These are phyloP conservation scores for Dendrolimus kikuchii DNA, from an alignment of 1,140 invertebrate genomes.

Conservation along the genomic window DNA sequence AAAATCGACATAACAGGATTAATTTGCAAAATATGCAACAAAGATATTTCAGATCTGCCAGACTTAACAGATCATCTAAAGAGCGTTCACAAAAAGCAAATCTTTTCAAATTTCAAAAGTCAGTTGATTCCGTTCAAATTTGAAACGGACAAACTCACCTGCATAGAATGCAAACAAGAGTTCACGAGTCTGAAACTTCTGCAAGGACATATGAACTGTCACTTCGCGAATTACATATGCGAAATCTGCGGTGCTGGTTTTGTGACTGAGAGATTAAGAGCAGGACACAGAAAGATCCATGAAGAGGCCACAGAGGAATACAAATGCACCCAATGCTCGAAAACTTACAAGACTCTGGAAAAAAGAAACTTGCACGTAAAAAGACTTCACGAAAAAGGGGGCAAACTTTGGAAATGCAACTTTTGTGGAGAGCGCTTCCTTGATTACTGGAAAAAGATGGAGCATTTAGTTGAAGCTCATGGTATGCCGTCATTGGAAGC, in stretches of 20 bases:
- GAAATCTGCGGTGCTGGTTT: constrained; percentile 79
- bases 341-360: constrained; percentile 16
- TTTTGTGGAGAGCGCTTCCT: constrained; percentile 8
- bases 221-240: constrained; percentile 20
- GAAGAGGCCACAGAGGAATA: constrained; percentile 50
- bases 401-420: constrained; percentile 5
- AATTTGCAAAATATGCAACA: constrained; percentile 19
- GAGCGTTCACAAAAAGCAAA: constrained; percentile 15
- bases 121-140: constrained; percentile 24
- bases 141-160: constrained; percentile 27
- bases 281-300: constrained; percentile 66
- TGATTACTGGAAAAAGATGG: constrained; percentile 1
- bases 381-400: too few species aligned
- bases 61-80: constrained; percentile 18
- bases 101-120: constrained; percentile 17
- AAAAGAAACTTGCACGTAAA: background rate
- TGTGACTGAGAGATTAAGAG: constrained; percentile 52
- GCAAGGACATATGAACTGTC: constrained; percentile 46
- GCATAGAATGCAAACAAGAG: constrained; percentile 73
- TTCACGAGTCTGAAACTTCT: constrained; percentile 67
- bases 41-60: constrained; percentile 14
- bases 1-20: constrained; percentile 28
- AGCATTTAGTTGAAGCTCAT: constrained; percentile 6
- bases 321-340: constrained; percentile 9
- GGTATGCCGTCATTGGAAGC: constrained; percentile 1